phyloP scores from a whole-genome alignment of 2,888 invertebrate species.

The Drosophila mayaguana region DNA sequence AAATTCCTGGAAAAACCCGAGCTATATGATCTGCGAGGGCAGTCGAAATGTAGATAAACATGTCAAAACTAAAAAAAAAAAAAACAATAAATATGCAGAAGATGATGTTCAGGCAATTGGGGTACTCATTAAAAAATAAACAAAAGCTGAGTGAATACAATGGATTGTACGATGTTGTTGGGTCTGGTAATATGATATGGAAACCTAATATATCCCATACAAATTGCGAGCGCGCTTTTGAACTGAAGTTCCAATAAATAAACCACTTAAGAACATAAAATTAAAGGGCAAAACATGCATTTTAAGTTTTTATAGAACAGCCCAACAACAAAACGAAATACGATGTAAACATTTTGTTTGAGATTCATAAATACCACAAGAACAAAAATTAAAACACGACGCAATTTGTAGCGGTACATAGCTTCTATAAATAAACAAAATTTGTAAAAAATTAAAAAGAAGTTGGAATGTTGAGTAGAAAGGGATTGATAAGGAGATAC shows the following conservation, averaged over 20 bases:
- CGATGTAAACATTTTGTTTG: slow-evolving; percentile 47
- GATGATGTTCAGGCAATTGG: slow-evolving; percentile 47
- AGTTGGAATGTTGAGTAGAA: neutral
- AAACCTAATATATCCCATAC: slow-evolving; percentile 62
- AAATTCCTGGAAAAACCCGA: slow-evolving; percentile 1
- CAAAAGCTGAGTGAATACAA: slow-evolving; percentile 47
- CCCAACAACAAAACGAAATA: slow-evolving; percentile 8
- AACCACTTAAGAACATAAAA: slow-evolving; percentile 57
- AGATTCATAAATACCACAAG: slow-evolving; percentile 44
- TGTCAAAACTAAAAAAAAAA: slow-evolving; percentile 60
- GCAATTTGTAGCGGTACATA: slow-evolving; percentile 42
- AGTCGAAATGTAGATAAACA: slow-evolving; percentile 41
- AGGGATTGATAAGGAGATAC: neutral
- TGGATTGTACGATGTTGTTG: slow-evolving; percentile 23
- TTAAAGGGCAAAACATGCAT: slow-evolving; percentile 48
- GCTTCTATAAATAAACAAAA: slow-evolving; percentile 45
- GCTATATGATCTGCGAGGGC: slow-evolving; percentile 25
- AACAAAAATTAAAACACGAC: slow-evolving; percentile 32
- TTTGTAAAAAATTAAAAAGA: slow-evolving; percentile 18
- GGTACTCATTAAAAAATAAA: slow-evolving; percentile 66
- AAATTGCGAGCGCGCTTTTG: slow-evolving; percentile 61
- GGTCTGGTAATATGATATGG: slow-evolving; percentile 63
- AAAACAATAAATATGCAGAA: slow-evolving; percentile 52
- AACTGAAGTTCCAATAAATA: slow-evolving; percentile 58
- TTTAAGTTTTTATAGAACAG: slow-evolving; percentile 65